Evolutionary conservation across 2,797 vertebrate genomes (phyloP), one percentile per base, ranked within the genome.

Genomic region (Trichosurus vulpecula): DNA sequence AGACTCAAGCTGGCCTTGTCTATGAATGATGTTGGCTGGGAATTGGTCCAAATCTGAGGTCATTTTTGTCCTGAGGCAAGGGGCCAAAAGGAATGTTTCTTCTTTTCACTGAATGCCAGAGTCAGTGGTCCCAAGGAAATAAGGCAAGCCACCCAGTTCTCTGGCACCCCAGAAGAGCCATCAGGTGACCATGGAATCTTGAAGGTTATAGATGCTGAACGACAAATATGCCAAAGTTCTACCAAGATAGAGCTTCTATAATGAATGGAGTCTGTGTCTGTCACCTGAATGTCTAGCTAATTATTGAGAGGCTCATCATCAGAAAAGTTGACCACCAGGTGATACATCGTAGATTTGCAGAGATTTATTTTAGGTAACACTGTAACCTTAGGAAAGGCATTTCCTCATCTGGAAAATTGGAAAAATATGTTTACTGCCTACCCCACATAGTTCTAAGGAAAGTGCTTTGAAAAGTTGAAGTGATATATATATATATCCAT

Each of bases 371-470:
- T 25, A 87, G 41, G 41, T 87, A 87, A 87, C 22, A 27, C 51
- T 51, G 8, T 81, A 87, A 4, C 41, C 22, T 87, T 27, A 87
- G 41, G 25, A 2, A 87, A 22, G 52, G 52, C 53, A 58, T 90
- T 47, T 95, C 57, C 47, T 92, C 47, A 53, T 52, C 47, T 66
- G 8, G 61, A 91, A 90, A 95, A 90, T 31, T 87, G 22, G 54
- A 29, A 90, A 92, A 91, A 30, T n/a, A 92, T 52, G 51, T 27
- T 16, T 12, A 53, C 52, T 47, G 12, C 41, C 51, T 93, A 31
- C 41, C 1, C 41, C 22, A 87, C 22, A 27, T 54, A 87, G n/a
- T 92, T 58, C 12, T 74, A 56, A 0, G 47, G 90, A 92, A 96
- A 66, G 25, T 30, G 74, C 12, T 35, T 90, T 47, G 30, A 52